These are phyloP conservation scores for Nasonovia ribisnigri DNA, from an alignment of 2,888 invertebrate species.

Conservation along the genomic window DNA sequence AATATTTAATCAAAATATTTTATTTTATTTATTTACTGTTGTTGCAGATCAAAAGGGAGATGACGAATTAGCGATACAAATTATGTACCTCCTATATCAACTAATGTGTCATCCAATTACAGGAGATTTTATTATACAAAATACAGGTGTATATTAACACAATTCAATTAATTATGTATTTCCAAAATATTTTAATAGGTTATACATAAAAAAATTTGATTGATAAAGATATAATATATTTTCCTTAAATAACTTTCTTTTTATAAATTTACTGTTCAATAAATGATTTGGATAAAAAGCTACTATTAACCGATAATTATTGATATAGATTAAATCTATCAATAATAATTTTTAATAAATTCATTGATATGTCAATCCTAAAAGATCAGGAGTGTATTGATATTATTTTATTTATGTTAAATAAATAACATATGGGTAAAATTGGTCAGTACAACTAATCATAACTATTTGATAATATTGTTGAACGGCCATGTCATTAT, in stretches of 20 bases:
- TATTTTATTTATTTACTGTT: conserved; percentile 10
- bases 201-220: background rate
- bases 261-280: too few relatives aligned
- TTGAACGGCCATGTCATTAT: background rate
- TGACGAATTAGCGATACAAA: conserved; percentile 97
- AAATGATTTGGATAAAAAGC: background rate
- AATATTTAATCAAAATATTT: background rate
- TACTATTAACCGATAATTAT: background rate
- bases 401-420: too few relatives aligned
- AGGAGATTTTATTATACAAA: conserved; percentile 85
- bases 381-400: too few relatives aligned
- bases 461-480: background rate
- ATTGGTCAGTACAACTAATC: background rate
- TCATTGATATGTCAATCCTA: too few relatives aligned
- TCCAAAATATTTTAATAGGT: background rate
- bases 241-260: too few relatives aligned
- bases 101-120: conserved; percentile 84
- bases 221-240: background rate
- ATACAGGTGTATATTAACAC: conserved; percentile 80
- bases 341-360: too few relatives aligned
- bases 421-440: too few relatives aligned
- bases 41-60: conserved; percentile 90
- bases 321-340: background rate
- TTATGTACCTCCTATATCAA: conserved; percentile 94
- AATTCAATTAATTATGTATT: background rate